phyloP scores from a whole-genome alignment of 2,888 invertebrate genomes.

The Apeira syringaria region DNA sequence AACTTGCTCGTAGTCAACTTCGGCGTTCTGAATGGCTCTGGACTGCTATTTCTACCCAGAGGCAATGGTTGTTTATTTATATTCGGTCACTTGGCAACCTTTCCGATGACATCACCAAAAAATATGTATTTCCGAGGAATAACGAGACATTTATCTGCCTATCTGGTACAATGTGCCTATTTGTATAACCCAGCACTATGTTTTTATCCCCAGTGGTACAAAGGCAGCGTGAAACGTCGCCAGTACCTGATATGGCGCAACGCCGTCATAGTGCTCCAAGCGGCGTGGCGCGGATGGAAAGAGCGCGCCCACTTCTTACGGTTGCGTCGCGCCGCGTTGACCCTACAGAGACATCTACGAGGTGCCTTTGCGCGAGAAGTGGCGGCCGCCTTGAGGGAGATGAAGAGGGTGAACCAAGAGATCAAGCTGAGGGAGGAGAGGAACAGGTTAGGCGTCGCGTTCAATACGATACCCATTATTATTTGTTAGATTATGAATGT shows the following conservation, averaged over 20 bases:
- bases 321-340: constrained; percentile 91
- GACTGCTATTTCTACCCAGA: no score
- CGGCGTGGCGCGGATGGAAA: constrained; percentile 94
- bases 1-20: no score
- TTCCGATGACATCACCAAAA: no score
- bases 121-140: no score
- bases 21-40: no score
- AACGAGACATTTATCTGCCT: no score
- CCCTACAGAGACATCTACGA: constrained; percentile 93
- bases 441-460: constrained; percentile 68
- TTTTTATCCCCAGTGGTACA: constrained; percentile 81
- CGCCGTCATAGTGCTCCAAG: constrained; percentile 90
- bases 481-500: no score
- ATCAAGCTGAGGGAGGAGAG: constrained; percentile 90
- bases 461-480: no score
- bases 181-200: no score
- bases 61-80: no score
- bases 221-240: constrained; percentile 85
- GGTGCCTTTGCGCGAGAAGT: constrained; percentile 96
- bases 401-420: constrained; percentile 93
- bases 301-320: constrained; percentile 91
- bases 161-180: no score
- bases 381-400: constrained; percentile 93
- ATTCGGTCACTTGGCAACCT: no score
- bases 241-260: constrained; percentile 86